These are phyloP conservation scores for Hippocampus zosterae DNA, from an alignment of 2,113 vertebrate genomes.

Conservation along the genomic window DNA sequence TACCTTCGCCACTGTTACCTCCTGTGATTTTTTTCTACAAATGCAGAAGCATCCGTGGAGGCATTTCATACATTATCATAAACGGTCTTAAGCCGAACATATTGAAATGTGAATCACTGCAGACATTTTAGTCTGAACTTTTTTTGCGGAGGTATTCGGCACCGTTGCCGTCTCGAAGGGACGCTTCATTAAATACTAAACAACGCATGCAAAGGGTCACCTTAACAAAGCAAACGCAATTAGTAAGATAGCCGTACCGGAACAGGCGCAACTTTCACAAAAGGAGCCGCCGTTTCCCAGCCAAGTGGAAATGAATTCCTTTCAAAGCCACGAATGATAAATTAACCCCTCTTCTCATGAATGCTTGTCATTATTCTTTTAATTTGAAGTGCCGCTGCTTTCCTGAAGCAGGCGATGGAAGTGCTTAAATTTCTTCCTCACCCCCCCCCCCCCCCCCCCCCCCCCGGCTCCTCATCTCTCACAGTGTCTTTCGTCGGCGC, in stretches of 20 bases:
- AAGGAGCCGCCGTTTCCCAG: conserved; percentile 34
- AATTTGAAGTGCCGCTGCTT: conserved; percentile 23
- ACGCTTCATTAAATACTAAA: conserved; percentile 19
- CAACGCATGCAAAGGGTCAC: neutral
- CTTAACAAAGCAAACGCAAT: conserved; percentile 42
- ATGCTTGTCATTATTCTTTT: conserved; percentile 49
- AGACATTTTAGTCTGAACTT: neutral
- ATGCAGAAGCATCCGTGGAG: neutral
- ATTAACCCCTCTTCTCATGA: conserved; percentile 42
- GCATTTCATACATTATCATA: conserved; percentile 14
- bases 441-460: too few relatives aligned
- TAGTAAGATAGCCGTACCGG: conserved; percentile 48
- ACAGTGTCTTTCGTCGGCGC: neutral
- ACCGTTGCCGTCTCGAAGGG: neutral
- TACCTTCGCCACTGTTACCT: too few relatives aligned
- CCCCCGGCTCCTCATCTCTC: neutral
- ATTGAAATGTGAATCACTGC: conserved; percentile 24
- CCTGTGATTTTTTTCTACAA: neutral
- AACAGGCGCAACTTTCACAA: conserved; percentile 41
- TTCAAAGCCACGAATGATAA: conserved; percentile 39
- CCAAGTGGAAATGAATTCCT: conserved; percentile 48
- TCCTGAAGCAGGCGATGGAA: conserved; percentile 6
- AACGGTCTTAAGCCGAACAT: conserved; percentile 18
- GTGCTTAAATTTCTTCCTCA: conserved; percentile 10
- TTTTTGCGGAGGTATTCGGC: neutral